Evolutionary conservation across 1,140 invertebrate genomes (phyloP), one percentile per base, ranked within the genome.

Genomic region (Ceratosolen fusciceps): DNA sequence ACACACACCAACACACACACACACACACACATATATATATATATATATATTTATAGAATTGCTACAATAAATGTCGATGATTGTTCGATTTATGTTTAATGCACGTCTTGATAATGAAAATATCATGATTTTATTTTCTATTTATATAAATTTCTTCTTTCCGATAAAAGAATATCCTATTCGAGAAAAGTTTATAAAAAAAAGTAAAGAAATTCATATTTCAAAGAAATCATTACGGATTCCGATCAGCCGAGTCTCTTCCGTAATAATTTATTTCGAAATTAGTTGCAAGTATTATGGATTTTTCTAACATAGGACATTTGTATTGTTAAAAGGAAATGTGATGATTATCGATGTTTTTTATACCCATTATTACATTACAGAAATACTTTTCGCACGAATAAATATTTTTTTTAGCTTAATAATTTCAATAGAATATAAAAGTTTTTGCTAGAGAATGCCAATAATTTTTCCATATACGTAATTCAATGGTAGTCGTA

Each of bases 391-490:
- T 65, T 39, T 7, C 3, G 34, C 62, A n/a, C 10, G 12, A 52
- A 43, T 24, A 71, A 52, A 71, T 19, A 21, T 71, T n/a, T 9
- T 29, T n/a, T 26, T 54, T 54, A 70, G 47, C 29, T 21, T 67
- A 67, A 4, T 49, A 26, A 29, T 16, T 60, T 60, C 8, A 74
- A 58, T 58, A 43, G 16, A 74, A 74, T 74, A 49, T n/a, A 74
- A 49, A 74, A 29, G 49, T 21, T 74, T 47, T 49, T 74, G 73
- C 73, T 74, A 62, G 39, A 74, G 58, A 74, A 49, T 62, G 19
- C 58, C 37, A 65, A 39, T 47, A 47, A 16, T 34, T 72, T 54
- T 43, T 24, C 2, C n/a, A 26, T 39, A 34, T 39, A 47, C 39
- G 37, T 60, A 60, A 56, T 74, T 52, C 60, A n/a, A 60, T 31